Evolutionary conservation across 2,113 vertebrate species (phyloP), one percentile per base, ranked within the genome.

Genomic region (Alligator mississippiensis): DNA sequence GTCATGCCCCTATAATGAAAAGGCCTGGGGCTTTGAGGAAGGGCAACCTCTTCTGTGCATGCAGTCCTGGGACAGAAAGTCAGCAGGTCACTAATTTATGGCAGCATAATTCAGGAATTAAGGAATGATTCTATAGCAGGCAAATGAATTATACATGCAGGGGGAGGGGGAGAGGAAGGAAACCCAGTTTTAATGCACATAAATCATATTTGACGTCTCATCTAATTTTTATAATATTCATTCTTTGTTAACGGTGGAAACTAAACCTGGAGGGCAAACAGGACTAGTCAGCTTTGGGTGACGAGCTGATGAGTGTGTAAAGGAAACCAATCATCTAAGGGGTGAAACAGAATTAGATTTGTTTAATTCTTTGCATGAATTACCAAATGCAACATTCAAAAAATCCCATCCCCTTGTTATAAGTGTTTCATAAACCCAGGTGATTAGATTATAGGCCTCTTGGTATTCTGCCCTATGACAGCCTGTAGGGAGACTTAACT

Each of bases 311-410:
- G 0, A 90, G 85, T 3, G 4, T 77, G 61, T 77, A 78, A 84
- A 61, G 80, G 82, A 75, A 89, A 22, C 60, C 95, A 84, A 93
- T 92, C 25, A 25, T 25, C 61, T 62, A 62, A 72, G 91, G 84
- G 60, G 80, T 91, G 68, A 54, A 68, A 34, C 47, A 92, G 47
- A 96, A 93, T 85, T 61, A 82, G 75, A 95, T 17, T 84, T 96
- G 74, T 77, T 93, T 58, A 95, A 93, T 96, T 89, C 92, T 95
- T 92, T 93, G 94, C 80, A 47, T 90, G 9, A 88, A 85, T 90
- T 92, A 76, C 3, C 63, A 74, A 87, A 74, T 47, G 54, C 61
- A 74, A 75, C 38, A 80, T 88, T 47, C 68, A 38, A 38, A 76
- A 93, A 92, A 74, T 84, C 84, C 64, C 58, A 92, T 90, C 64